phyloP scores from a whole-genome alignment of 1,140 invertebrate genomes.

The Centruroides vittatus region DNA sequence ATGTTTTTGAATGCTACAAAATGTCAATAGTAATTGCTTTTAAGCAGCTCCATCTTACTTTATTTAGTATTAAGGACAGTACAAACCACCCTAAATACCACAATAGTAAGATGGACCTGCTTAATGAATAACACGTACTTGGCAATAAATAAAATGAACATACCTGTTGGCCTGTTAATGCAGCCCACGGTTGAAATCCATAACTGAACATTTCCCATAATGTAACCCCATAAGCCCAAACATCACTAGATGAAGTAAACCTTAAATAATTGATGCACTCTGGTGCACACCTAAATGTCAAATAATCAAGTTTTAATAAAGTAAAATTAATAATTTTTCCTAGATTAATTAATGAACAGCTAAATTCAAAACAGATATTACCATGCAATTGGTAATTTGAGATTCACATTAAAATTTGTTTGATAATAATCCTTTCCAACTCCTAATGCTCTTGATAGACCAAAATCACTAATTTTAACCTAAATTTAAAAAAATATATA shows the following conservation, averaged over 20 bases:
- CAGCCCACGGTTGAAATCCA: constrained; percentile 94
- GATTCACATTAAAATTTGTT: constrained; percentile 94
- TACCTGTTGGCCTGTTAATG: constrained; percentile 67
- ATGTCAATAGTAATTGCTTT: too few species aligned
- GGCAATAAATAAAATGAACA: neutral
- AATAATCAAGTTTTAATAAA: too few species aligned
- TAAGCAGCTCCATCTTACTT: too few species aligned
- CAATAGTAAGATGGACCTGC: too few species aligned
- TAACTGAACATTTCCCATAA: constrained; percentile 99
- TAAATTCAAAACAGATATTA: constrained; percentile 28
- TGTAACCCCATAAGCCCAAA: constrained; percentile 97
- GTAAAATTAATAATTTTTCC: too few species aligned
- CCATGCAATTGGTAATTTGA: constrained; percentile 97
- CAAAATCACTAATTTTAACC: constrained; percentile 96
- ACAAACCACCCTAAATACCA: too few species aligned
- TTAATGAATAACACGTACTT: neutral
- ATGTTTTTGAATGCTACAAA: too few species aligned
- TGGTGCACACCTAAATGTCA: constrained; percentile 63
- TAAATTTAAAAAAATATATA: constrained; percentile 21
- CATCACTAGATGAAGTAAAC: constrained; percentile 91
- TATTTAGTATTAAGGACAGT: too few species aligned
- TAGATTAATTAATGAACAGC: neutral
- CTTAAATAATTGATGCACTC: constrained; percentile 92
- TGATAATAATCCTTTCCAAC: constrained; percentile 98
- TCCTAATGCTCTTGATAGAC: constrained; percentile 83